Conservation (phyloP, 2,113 vertebrate species). For the Tylochromis polylepis region DNA sequence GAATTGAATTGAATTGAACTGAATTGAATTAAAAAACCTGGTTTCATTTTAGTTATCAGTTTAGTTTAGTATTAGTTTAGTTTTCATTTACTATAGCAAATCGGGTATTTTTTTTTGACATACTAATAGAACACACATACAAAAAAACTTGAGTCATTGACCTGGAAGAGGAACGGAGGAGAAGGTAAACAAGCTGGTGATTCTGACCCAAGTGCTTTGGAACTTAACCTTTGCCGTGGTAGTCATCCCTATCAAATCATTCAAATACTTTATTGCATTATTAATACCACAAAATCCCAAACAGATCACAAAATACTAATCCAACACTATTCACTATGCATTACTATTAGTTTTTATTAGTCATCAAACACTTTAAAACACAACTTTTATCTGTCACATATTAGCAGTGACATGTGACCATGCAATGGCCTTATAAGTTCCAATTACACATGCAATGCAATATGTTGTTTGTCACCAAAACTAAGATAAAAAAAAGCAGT, state of each 20-base stretch:
- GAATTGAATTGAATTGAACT: no score
- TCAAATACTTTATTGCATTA: not conserved
- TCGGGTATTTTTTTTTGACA: not conserved
- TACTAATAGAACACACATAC: not conserved
- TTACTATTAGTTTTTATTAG: not conserved
- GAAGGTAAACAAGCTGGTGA: not conserved
- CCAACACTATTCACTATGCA: not conserved
- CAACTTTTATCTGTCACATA: not conserved
- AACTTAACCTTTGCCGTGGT: not conserved
- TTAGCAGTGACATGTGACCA: not conserved
- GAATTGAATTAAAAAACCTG: no score
- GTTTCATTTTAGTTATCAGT: no score
- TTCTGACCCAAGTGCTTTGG: not conserved
- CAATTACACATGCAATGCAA: not conserved
- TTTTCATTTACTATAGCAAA: not conserved
- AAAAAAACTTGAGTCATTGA: no score
- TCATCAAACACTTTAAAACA: not conserved
- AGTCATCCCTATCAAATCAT: not conserved
- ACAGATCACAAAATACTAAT: not conserved
- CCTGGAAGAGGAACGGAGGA: no score
- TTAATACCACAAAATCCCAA: not conserved
- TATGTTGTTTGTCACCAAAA: not conserved
- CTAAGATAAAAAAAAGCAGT: not conserved
- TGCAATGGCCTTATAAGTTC: not conserved
- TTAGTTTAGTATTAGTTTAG: not conserved